Conservation (phyloP, 2,797 vertebrate species). For the Lutjanus campechanus region DNA sequence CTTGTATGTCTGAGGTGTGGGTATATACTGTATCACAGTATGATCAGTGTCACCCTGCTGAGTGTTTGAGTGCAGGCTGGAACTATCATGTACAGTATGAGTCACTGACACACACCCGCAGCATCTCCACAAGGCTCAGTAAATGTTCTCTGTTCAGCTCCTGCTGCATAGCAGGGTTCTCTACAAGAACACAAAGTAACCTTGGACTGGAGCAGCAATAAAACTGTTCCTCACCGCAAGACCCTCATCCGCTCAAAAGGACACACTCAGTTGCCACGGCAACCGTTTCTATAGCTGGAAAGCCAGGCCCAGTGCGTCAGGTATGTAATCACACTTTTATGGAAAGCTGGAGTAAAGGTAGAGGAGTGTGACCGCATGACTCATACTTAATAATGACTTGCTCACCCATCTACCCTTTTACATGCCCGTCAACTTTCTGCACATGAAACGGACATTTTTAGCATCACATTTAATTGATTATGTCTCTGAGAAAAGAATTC, state of each 20-base stretch:
- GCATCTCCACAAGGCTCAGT: not conserved
- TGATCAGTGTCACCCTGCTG: not conserved
- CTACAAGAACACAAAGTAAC: constrained; percentile 17
- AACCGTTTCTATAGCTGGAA: constrained; percentile 32
- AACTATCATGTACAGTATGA: constrained; percentile 17
- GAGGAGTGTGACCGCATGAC: constrained; percentile 36
- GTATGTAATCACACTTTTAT: constrained; percentile 44
- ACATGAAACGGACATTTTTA: constrained; percentile 16
- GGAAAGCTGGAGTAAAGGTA: constrained; percentile 25
- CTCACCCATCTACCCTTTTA: constrained; percentile 24
- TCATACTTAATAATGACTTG: constrained; percentile 42
- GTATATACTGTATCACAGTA: too few relatives aligned
- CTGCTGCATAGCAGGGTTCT: not conserved
- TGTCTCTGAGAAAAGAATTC: not conserved
- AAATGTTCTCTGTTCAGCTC: not conserved
- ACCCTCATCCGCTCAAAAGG: constrained; percentile 25
- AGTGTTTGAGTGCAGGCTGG: not conserved
- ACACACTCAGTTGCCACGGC: constrained; percentile 36
- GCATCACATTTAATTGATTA: not conserved
- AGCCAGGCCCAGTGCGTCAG: constrained; percentile 6
- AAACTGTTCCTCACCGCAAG: not conserved
- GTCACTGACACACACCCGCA: constrained; percentile 7
- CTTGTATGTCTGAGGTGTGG: too few relatives aligned
- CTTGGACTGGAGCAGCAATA: constrained; percentile 16
- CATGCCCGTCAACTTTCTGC: constrained; percentile 9